phyloP scores from a whole-genome alignment of 2,797 vertebrate genomes.

The Carapus acus region DNA sequence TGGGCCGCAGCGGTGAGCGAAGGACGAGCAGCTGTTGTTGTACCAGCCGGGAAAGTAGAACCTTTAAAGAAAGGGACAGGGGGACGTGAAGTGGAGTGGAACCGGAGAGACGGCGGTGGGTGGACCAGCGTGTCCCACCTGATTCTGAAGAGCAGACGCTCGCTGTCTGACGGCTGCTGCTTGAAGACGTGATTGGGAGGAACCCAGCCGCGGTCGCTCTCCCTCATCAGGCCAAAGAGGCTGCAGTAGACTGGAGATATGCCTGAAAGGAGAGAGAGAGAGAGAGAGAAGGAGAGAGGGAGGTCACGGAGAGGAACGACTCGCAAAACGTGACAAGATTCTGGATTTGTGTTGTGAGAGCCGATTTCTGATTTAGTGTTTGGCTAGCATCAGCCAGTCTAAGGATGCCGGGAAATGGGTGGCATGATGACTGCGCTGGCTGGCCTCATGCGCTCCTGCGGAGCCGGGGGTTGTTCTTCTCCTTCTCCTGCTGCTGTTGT shows the following conservation, averaged over 20 bases:
- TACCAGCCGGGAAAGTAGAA: conserved; percentile 95
- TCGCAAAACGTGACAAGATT: no score
- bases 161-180: conserved; percentile 70
- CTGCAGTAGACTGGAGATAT: conserved; percentile 83
- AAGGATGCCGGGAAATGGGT: no score
- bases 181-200: conserved; percentile 91
- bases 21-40: conserved; percentile 71
- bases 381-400: no score
- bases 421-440: no score
- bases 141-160: conserved; percentile 82
- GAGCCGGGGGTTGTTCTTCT: no score
- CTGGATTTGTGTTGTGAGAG: no score
- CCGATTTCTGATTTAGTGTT: no score
- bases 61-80: conserved; percentile 56
- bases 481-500: no score
- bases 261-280: conserved; percentile 62
- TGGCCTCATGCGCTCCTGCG: no score
- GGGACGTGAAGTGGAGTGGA: no score
- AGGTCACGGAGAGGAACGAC: no score
- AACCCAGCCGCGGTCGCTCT: conserved; percentile 84
- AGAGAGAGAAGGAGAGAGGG: no score
- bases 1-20: conserved; percentile 81
- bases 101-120: not conserved
- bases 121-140: conserved; percentile 61
- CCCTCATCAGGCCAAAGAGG: conserved; percentile 89